Conservation (phyloP, 2,888 invertebrate genomes). For the Hermaeophaga mercurialis region DNA sequence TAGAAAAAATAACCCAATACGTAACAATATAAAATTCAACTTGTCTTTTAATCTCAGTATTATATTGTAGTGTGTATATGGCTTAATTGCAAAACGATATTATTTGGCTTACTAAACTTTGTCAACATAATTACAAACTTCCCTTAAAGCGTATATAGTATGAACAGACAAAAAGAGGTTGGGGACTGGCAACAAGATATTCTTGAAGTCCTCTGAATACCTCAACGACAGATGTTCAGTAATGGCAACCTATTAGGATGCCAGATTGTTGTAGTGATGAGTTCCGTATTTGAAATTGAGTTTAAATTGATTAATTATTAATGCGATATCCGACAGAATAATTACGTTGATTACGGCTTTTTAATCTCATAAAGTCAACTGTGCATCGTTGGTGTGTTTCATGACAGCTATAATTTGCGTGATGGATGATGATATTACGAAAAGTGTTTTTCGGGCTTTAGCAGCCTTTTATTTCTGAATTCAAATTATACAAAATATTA, state of each 20-base stretch:
- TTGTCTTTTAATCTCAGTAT: not conserved
- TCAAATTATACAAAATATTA: constrained; percentile 7
- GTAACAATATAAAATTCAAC: no score
- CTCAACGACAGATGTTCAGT: constrained; percentile 27
- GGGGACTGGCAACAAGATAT: constrained; percentile 11
- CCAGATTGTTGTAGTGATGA: constrained; percentile 30
- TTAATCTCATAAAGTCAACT: constrained; percentile 19
- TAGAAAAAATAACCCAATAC: no score
- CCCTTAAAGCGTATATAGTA: constrained; percentile 4
- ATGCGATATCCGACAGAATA: constrained; percentile 10
- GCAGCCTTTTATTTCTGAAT: constrained; percentile 2
- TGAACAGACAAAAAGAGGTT: constrained; percentile 8
- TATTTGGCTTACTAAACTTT: constrained; percentile 3
- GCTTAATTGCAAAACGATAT: constrained; percentile 2
- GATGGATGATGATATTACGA: constrained; percentile 17
- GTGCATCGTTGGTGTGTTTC: constrained; percentile 11
- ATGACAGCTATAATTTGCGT: constrained; percentile 16
- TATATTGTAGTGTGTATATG: not conserved
- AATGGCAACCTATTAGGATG: constrained; percentile 29
- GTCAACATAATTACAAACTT: constrained; percentile 19
- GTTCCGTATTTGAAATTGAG: constrained; percentile 27
- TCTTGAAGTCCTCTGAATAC: constrained; percentile 17
- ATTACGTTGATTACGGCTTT: constrained; percentile 23
- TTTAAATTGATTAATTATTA: constrained; percentile 29
- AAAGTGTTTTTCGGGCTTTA: constrained; percentile 12